Conservation (phyloP, 1,140 invertebrate species). For the Trachymyrmex cornetzi region DNA sequence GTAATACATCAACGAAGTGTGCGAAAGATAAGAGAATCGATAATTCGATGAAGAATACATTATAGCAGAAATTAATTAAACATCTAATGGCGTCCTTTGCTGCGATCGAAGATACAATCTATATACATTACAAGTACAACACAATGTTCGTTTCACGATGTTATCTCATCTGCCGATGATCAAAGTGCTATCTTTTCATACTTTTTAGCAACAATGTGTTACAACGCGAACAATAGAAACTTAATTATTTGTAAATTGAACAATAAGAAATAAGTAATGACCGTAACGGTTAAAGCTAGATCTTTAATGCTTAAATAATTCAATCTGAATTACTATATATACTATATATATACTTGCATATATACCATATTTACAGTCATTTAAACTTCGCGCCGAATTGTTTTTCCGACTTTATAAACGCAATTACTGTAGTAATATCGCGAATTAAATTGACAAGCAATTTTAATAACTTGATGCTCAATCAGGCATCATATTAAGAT, state of each 20-base stretch:
- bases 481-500: too few species aligned
- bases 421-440: too few species aligned
- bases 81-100: conserved; percentile 57
- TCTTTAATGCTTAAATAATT: too few species aligned
- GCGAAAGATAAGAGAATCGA: conserved; percentile 14
- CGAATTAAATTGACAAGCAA: too few species aligned
- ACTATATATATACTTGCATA: too few species aligned
- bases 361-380: too few species aligned
- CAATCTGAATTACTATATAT: too few species aligned
- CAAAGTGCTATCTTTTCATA: conserved; percentile 26
- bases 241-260: background rate
- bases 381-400: too few species aligned
- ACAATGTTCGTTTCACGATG: background rate
- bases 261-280: too few species aligned
- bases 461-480: too few species aligned
- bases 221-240: background rate
- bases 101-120: conserved; percentile 35
- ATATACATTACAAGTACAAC: background rate
- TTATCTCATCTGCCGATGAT: conserved; percentile 26
- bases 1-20: background rate
- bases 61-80: conserved; percentile 68
- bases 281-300: too few species aligned
- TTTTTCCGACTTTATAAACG: too few species aligned
- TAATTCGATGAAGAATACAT: conserved; percentile 49
- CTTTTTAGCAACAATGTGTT: conserved; percentile 8